Evolutionary conservation across 92 coral and sea anemone genomes (phyloP).

Genomic region (Micromussa lordhowensis): DNA sequence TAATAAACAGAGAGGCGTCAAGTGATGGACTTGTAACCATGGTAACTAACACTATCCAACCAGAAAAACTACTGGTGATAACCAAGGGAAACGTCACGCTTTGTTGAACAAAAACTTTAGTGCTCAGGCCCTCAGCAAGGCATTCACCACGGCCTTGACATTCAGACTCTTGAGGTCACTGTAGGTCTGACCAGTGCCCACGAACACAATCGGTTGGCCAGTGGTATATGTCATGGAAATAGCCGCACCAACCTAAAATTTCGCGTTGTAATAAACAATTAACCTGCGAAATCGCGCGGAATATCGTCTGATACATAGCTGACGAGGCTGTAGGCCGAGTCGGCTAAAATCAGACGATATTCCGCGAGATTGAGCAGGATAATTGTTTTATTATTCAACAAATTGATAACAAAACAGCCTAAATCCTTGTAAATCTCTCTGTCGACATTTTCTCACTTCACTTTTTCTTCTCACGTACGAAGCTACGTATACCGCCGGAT

Average conservation of each 20-base stretch:
- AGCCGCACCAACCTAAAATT: conserved; percentile 99
- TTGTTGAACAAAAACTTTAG: not conserved
- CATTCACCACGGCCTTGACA: conserved; percentile 97
- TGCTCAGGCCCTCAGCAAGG: conserved; percentile 85
- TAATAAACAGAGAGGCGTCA: not conserved
- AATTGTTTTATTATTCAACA: no score
- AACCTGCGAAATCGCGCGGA: no score
- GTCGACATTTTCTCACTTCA: no score
- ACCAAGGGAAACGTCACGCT: conserved; percentile 1
- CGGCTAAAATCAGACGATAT: no score
- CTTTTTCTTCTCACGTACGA: no score
- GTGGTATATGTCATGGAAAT: conserved; percentile 99
- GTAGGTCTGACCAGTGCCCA: conserved; percentile 99
- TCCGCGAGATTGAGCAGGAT: no score
- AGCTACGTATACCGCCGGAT: no score
- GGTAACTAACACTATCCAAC: not conserved
- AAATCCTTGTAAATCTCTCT: no score
- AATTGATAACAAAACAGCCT: no score
- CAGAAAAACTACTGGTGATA: not conserved
- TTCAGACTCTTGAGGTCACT: conserved; percentile 92
- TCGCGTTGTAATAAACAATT: no score
- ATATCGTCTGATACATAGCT: no score
- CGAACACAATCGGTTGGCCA: conserved; percentile 99
- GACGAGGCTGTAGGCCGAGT: no score
- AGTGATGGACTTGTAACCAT: not conserved